These are phyloP conservation scores for Aphodius granarius DNA, from an alignment of 2,888 invertebrate species.

Conservation along the genomic window DNA sequence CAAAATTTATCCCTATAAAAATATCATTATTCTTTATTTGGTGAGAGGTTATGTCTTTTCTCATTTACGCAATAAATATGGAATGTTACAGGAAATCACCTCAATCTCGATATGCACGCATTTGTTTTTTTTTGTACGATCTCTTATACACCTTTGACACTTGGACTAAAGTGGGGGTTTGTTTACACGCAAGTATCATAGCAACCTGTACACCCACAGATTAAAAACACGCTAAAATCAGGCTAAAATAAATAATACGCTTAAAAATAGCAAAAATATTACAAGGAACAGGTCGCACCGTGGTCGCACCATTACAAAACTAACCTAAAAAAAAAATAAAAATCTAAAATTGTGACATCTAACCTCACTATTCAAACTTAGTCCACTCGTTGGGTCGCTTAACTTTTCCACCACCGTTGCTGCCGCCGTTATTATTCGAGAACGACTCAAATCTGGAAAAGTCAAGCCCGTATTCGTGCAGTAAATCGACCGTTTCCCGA, in stretches of 20 bases:
- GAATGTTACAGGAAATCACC: neutral
- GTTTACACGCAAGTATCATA: too few relatives aligned
- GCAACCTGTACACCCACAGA: too few relatives aligned
- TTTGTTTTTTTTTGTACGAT: neutral
- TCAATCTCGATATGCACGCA: neutral
- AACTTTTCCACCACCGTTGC: constrained; percentile 48
- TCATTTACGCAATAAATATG: neutral
- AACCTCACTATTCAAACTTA: constrained; percentile 56
- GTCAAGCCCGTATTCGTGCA: constrained; percentile 75
- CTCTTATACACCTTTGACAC: neutral
- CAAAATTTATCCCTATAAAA: neutral
- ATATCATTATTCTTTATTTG: neutral
- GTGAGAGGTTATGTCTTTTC: neutral
- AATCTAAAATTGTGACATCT: neutral
- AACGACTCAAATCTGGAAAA: constrained; percentile 56
- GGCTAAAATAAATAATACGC: constrained; percentile 8
- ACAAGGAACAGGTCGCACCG: neutral
- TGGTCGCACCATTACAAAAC: too few relatives aligned
- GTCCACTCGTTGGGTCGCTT: constrained; percentile 62
- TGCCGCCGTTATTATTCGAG: constrained; percentile 1
- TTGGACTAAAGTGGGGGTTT: too few relatives aligned
- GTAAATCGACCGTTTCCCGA: constrained; percentile 64
- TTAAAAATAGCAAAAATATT: neutral
- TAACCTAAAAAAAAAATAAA: neutral
- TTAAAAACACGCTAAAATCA: constrained; percentile 4